Conservation (phyloP, 2,888 invertebrate species). For the Clostera curtula region DNA sequence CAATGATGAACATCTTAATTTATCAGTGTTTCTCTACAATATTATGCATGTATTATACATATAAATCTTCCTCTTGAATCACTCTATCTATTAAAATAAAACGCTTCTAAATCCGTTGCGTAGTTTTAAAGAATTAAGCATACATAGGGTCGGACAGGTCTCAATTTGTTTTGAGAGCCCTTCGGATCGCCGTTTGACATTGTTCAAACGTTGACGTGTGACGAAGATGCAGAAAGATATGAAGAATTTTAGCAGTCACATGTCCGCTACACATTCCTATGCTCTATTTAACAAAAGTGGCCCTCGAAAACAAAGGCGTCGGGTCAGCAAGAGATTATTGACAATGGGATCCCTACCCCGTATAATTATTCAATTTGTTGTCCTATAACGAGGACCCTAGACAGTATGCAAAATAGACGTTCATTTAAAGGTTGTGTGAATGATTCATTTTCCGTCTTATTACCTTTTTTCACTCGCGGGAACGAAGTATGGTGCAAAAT, state of each 20-base stretch:
- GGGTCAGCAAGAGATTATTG: slow-evolving; percentile 49
- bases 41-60: too few relatives aligned
- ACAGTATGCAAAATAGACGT: background rate
- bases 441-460: too few relatives aligned
- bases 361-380: slow-evolving; percentile 66
- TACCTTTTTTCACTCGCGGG: too few relatives aligned
- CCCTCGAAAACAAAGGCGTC: slow-evolving; percentile 35
- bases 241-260: slow-evolving; percentile 6
- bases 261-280: slow-evolving; percentile 18
- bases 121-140: slow-evolving; percentile 26
- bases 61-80: too few relatives aligned
- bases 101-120: background rate
- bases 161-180: slow-evolving; percentile 31
- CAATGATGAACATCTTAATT: too few relatives aligned
- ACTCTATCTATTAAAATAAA: too few relatives aligned
- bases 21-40: too few relatives aligned
- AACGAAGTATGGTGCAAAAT: too few relatives aligned
- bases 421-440: too few relatives aligned
- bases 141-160: too few relatives aligned
- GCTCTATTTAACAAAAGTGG: slow-evolving; percentile 31
- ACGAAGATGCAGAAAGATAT: slow-evolving; percentile 5
- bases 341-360: slow-evolving; percentile 39
- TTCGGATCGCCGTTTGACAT: slow-evolving; percentile 16
- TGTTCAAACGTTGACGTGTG: slow-evolving; percentile 2
- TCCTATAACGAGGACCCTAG: slow-evolving; percentile 17